Evolutionary conservation across 2,113 vertebrate genomes (phyloP).

Genomic region (Casuarius casuarius): DNA sequence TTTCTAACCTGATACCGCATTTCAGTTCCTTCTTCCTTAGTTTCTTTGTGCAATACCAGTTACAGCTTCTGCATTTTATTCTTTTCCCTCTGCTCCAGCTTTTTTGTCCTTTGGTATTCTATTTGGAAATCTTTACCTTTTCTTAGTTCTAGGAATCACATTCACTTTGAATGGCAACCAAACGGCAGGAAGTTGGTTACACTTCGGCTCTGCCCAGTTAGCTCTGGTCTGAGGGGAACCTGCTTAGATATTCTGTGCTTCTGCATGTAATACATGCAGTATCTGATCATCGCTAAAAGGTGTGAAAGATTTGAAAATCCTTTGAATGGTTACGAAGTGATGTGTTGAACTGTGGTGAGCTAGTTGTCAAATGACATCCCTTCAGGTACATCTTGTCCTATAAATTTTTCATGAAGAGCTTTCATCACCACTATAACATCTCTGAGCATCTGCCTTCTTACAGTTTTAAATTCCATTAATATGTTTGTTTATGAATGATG

Average conservation of each 20-base stretch:
- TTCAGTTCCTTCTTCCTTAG: neutral
- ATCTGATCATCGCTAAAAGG: neutral
- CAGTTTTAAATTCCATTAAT: neutral
- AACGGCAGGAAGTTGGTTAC: neutral
- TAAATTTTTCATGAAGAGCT: neutral
- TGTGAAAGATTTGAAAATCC: neutral
- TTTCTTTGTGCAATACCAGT: neutral
- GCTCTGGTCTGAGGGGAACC: neutral
- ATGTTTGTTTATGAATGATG: neutral
- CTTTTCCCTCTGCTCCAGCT: neutral
- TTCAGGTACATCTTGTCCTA: neutral
- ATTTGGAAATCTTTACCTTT: neutral
- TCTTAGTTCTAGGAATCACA: neutral
- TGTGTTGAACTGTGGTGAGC: neutral
- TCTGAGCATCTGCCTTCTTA: neutral
- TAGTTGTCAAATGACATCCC: neutral
- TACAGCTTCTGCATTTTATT: neutral
- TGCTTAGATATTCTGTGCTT: neutral
- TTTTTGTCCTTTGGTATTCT: neutral
- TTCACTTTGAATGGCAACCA: neutral
- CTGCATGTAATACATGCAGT: neutral
- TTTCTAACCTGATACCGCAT: neutral
- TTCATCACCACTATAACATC: neutral
- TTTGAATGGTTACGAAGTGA: neutral
- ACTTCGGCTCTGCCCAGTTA: neutral